phyloP scores from a whole-genome alignment of 2,797 vertebrate species.

The Chanos chanos region DNA sequence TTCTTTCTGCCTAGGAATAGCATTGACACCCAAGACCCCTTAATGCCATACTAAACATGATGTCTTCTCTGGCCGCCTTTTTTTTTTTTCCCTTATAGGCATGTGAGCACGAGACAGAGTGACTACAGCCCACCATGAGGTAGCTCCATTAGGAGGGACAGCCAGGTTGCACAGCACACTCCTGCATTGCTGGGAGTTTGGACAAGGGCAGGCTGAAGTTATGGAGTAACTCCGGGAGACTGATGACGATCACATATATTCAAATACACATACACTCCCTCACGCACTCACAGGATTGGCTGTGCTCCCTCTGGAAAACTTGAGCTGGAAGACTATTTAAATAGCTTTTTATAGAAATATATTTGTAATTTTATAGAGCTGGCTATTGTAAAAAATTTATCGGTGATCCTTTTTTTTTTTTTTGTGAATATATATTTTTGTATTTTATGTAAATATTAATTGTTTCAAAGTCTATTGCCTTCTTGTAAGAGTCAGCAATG shows the following conservation, averaged over 20 bases:
- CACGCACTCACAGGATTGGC: slow-evolving; percentile 22
- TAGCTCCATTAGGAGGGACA: slow-evolving; percentile 45
- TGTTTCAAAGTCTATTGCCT: slow-evolving; percentile 56
- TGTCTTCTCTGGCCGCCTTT: slow-evolving; percentile 38
- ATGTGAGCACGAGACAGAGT: slow-evolving; percentile 63
- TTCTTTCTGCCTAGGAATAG: slow-evolving; percentile 50
- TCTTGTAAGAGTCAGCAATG: slow-evolving; percentile 45
- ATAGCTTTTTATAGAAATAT: slow-evolving; percentile 81
- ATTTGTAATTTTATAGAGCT: slow-evolving; percentile 92
- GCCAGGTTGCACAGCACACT: slow-evolving; percentile 9
- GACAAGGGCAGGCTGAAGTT: not conserved
- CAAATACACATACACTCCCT: slow-evolving; percentile 2
- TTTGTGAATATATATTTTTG: slow-evolving; percentile 94
- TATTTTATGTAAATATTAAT: slow-evolving; percentile 79
- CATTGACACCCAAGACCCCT: slow-evolving; percentile 27
- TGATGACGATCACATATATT: slow-evolving; percentile 2
- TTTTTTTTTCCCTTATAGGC: slow-evolving; percentile 62
- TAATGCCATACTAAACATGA: slow-evolving; percentile 46
- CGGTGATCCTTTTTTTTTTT: slow-evolving; percentile 68
- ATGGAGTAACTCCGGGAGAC: slow-evolving; percentile 4
- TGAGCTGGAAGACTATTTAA: slow-evolving; percentile 83
- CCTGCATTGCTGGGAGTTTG: slow-evolving; percentile 17
- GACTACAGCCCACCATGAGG: slow-evolving; percentile 45
- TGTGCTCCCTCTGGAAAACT: slow-evolving; percentile 59
- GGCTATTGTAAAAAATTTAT: slow-evolving; percentile 73